phyloP scores from a whole-genome alignment of 2,888 invertebrate genomes.

The Caenorhabditis drosophilae region DNA sequence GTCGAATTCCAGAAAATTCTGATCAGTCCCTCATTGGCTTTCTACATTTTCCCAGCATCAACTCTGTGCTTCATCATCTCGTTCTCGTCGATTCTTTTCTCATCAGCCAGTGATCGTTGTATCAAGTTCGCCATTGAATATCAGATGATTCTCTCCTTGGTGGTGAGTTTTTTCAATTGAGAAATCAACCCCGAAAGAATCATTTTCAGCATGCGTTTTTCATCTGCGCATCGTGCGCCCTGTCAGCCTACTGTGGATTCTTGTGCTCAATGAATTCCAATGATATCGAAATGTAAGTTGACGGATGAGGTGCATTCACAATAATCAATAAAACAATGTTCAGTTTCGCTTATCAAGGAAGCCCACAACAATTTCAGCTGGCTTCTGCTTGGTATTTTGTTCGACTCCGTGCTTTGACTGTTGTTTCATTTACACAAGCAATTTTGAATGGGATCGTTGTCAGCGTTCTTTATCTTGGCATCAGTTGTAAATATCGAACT shows the following conservation, averaged over 20 bases:
- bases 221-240: slow-evolving; percentile 25
- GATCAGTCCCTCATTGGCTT: slow-evolving; percentile 29
- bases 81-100: slow-evolving; percentile 20
- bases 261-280: slow-evolving; percentile 32
- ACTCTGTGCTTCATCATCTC: slow-evolving; percentile 27
- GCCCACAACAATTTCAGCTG: slow-evolving; percentile 40
- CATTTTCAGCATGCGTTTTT: slow-evolving; percentile 39
- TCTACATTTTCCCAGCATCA: slow-evolving; percentile 29
- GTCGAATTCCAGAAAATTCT: slow-evolving; percentile 31
- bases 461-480: slow-evolving; percentile 39
- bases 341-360: slow-evolving; percentile 40
- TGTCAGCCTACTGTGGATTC: slow-evolving; percentile 37
- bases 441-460: slow-evolving; percentile 37
- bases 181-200: neutral
- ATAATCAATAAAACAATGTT: neutral
- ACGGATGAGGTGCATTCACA: slow-evolving; percentile 6
- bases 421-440: slow-evolving; percentile 30
- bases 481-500: slow-evolving; percentile 46
- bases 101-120: slow-evolving; percentile 18
- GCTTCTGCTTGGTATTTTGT: slow-evolving; percentile 49
- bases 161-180: slow-evolving; percentile 16
- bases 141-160: slow-evolving; percentile 26
- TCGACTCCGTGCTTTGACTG: slow-evolving; percentile 25
- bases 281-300: slow-evolving; percentile 21
- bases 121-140: slow-evolving; percentile 29